Evolutionary conservation across 2,113 vertebrate species (phyloP).

Genomic region (Nyctereutes procyonoides): DNA sequence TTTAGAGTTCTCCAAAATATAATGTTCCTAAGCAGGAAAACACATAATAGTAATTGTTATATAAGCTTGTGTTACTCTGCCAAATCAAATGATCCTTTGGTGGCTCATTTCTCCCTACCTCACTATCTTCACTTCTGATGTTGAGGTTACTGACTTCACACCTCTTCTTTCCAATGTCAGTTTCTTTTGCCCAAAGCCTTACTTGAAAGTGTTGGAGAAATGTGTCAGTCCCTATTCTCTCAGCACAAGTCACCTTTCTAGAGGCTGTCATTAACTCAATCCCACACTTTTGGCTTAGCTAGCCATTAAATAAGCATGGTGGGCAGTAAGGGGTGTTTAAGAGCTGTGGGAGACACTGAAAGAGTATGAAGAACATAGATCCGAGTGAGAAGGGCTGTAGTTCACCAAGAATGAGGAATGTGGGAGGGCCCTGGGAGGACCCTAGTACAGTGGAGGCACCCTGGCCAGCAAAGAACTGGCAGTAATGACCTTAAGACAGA

Average conservation of each 20-base stretch:
- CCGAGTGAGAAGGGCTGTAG: too few relatives aligned
- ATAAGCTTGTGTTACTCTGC: background rate
- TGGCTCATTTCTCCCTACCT: background rate
- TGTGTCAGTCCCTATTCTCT: background rate
- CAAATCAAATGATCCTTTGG: background rate
- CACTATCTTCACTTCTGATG: background rate
- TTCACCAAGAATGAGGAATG: background rate
- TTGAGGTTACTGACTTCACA: constrained; percentile 16
- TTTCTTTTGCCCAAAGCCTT: constrained; percentile 29
- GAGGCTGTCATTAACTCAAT: background rate
- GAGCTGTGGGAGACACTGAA: background rate
- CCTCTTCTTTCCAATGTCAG: background rate
- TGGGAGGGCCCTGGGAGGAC: background rate
- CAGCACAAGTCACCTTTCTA: background rate
- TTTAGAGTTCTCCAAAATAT: background rate
- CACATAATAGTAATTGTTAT: background rate
- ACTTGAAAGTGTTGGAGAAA: constrained; percentile 10
- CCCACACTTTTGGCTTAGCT: background rate
- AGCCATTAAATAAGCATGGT: background rate
- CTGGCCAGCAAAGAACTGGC: background rate
- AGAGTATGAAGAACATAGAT: background rate
- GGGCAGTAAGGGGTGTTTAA: background rate
- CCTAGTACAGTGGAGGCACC: background rate
- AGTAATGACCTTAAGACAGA: constrained; percentile 31
- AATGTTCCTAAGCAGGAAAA: background rate